Conservation (phyloP, 1,140 invertebrate genomes). For the Alviniconcha marisindica region DNA sequence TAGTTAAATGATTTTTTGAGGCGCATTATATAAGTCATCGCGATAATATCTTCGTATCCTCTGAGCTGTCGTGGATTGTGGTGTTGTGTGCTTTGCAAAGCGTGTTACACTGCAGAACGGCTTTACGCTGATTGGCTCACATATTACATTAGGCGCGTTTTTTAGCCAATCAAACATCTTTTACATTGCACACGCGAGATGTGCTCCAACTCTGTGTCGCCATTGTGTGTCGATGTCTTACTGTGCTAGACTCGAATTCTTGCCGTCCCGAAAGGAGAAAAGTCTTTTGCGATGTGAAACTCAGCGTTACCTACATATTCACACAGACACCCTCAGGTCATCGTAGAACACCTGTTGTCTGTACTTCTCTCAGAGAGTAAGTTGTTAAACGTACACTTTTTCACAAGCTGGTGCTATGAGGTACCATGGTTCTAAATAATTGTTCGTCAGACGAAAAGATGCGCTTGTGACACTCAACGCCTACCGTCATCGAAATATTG, state of each 20-base stretch:
- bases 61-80: too few species aligned
- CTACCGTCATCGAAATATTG: too few species aligned
- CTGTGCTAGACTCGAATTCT: not conserved
- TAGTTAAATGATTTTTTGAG: too few species aligned
- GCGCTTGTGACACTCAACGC: too few species aligned
- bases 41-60: too few species aligned
- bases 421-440: too few species aligned
- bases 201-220: constrained; percentile 39
- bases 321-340: not conserved
- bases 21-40: too few species aligned
- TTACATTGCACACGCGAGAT: constrained; percentile 37
- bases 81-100: constrained; percentile 29
- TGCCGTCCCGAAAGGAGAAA: not conserved
- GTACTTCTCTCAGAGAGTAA: too few species aligned
- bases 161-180: constrained; percentile 30
- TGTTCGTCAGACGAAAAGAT: too few species aligned
- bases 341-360: not conserved
- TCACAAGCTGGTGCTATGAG: too few species aligned
- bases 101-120: constrained; percentile 19
- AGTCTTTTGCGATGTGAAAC: constrained; percentile 5
- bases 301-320: not conserved
- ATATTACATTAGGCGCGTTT: constrained; percentile 27
- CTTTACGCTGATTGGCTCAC: constrained; percentile 11
- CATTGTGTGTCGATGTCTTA: constrained; percentile 29
- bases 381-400: too few species aligned